Conservation (phyloP, 2,113 vertebrate species). For the Suricata suricatta region DNA sequence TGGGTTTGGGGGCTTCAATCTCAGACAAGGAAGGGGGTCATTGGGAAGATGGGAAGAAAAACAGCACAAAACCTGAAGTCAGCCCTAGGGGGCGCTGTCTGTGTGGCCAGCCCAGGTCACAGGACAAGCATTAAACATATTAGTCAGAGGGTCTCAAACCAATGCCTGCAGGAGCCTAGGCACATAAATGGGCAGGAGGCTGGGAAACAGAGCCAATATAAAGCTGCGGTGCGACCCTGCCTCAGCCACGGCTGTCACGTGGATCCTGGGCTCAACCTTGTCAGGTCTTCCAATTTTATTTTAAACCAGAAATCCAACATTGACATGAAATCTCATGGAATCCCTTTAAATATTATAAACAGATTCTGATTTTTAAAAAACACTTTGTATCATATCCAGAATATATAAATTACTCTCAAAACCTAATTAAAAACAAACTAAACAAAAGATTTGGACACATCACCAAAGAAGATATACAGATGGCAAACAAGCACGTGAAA, state of each 20-base stretch:
- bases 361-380: not conserved
- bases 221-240: not conserved
- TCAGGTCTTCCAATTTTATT: not conserved
- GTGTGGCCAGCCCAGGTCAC: not conserved
- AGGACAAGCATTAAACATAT: not conserved
- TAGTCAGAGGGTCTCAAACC: not conserved
- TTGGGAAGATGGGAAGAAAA: not conserved
- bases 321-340: not conserved
- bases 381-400: not conserved
- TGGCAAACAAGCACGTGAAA: not conserved
- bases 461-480: not conserved
- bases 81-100: not conserved
- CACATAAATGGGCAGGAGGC: not conserved
- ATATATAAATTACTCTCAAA: not conserved
- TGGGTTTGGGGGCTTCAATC: not conserved
- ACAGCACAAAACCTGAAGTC: not conserved
- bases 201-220: not conserved
- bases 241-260: not conserved
- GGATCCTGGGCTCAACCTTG: not conserved
- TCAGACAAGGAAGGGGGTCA: not conserved
- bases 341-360: not conserved
- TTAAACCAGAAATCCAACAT: not conserved
- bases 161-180: not conserved
- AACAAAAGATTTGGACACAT: not conserved
- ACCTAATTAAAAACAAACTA: not conserved